Conservation (phyloP, 2,888 invertebrate species). For the Druceiella hillmani region DNA sequence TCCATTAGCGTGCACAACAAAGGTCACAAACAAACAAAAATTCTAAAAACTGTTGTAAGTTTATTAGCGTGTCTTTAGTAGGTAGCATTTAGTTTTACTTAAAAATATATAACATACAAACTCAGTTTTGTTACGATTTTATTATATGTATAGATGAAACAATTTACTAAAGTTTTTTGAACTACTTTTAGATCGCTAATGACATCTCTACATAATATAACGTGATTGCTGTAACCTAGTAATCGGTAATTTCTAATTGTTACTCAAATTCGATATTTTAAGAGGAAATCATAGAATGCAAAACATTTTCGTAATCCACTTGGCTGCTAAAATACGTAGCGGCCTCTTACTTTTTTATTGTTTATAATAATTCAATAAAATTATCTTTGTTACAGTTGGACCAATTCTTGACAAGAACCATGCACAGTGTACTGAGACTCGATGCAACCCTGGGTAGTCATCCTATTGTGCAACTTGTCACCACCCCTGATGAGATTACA, state of each 20-base stretch:
- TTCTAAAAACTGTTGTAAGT: no score
- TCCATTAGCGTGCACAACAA: no score
- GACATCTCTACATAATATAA: no score
- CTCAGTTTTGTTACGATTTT: no score
- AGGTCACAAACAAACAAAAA: no score
- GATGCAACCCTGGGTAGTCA: slow-evolving; percentile 83
- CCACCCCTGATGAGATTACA: slow-evolving; percentile 84
- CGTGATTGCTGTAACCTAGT: no score
- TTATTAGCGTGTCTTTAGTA: no score
- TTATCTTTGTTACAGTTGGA: slow-evolving; percentile 55
- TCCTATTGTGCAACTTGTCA: slow-evolving; percentile 81
- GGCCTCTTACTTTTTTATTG: neutral
- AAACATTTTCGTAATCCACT: neutral
- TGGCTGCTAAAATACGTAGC: neutral
- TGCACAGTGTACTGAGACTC: slow-evolving; percentile 65
- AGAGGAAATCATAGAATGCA: neutral
- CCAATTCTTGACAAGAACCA: slow-evolving; percentile 65
- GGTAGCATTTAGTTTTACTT: no score
- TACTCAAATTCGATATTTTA: neutral
- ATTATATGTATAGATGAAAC: no score
- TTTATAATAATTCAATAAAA: neutral
- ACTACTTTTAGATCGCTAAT: no score
- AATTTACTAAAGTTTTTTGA: no score
- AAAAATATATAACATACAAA: no score
- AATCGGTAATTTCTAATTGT: neutral